A percentile compares a stretch with the other conserved stretches of the same genome.
Evolutionary conservation across 2,113 vertebrate species (phyloP).

Genomic region (Neodontobutis hainanensis): DNA sequence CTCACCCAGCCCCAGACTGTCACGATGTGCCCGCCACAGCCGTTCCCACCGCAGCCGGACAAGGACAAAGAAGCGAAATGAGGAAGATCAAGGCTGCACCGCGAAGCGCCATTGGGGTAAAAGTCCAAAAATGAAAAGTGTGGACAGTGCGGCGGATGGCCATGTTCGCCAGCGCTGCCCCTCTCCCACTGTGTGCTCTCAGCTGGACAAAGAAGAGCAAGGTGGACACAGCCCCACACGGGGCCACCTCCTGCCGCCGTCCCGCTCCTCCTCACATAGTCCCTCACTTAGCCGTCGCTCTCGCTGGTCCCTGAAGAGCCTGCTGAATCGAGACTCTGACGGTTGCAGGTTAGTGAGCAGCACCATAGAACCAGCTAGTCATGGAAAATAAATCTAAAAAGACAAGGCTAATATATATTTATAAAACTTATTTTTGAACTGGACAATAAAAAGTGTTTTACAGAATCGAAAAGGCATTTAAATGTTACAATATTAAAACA

Average conservation of each 20-base stretch:
- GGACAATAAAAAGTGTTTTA: too few relatives aligned
- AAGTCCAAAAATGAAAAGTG: conserved; percentile 31
- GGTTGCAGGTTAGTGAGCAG: conserved; percentile 79
- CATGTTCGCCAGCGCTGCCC: conserved; percentile 6
- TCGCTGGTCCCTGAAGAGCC: conserved; percentile 78
- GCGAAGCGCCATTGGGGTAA: conserved; percentile 13
- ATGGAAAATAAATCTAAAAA: not conserved
- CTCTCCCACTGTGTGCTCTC: conserved; percentile 13
- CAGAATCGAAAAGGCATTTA: too few relatives aligned
- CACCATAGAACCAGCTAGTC: conserved; percentile 17
- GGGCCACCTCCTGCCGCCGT: conserved; percentile 62
- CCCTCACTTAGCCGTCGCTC: conserved; percentile 76
- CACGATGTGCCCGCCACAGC: conserved; percentile 23
- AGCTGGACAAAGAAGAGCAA: conserved; percentile 34
- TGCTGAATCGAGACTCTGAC: conserved; percentile 77
- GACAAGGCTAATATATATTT: not conserved
- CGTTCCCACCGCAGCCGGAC: conserved; percentile 43
- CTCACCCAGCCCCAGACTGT: conserved; percentile 72
- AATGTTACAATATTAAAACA: too few relatives aligned
- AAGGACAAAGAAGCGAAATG: conserved; percentile 39
- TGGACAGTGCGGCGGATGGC: not conserved
- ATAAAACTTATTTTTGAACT: not conserved
- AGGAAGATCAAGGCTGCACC: conserved; percentile 28
- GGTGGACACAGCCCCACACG: conserved; percentile 42
- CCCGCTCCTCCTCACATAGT: conserved; percentile 72